Evolutionary conservation across 2,113 vertebrate species (phyloP), one percentile per base, ranked within the genome.

Genomic region (Hypocryptadius cinnamomeus): DNA sequence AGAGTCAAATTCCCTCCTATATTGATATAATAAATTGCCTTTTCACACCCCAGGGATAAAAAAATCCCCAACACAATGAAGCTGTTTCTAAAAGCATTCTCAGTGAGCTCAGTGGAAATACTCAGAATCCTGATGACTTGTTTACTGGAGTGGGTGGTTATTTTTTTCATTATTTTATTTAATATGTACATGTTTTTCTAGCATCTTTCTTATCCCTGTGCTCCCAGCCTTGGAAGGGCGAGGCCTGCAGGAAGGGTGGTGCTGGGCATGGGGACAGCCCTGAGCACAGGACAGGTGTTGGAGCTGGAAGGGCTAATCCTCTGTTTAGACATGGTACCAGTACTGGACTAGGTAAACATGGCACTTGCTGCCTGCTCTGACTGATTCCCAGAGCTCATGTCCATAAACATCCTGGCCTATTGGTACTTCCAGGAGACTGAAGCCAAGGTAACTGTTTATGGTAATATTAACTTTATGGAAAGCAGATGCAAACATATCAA

Each of bases 391-490:
- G 79, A 70, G 71, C 42, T 59, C 15, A 27, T 18, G 71, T 39
- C 74, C 8, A 2, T 66, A 81, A 96, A 80, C 76, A 80, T 71
- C 64, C 59, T 95, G 63, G 63, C 42, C 64, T 39, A 0, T 31
- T 69, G 63, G 63, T 45, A 11, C 40, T 83, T 57, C 33, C 35
- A 89, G 57, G 25, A 91, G 37, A 54, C 18, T 53, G 76, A 90
- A 80, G 85, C 71, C 87, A 95, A 92, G 35, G 37, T 91, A 94
- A 92, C 42, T 91, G 68, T 91, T 94, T 64, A 85, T 37, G 50
- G 59, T 85, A 53, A 65, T 50, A 60, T 37, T 82, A 69, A 65
- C 71, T 69, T 66, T 28, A 74, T 83, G 77, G 68, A 70, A 92
- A 93, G 93, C n/a, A 87, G 63, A 69, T 69, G 35, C 71, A 94